Evolutionary conservation across 2,113 vertebrate species (phyloP).

Genomic region (Sylvilagus bachmani): DNA sequence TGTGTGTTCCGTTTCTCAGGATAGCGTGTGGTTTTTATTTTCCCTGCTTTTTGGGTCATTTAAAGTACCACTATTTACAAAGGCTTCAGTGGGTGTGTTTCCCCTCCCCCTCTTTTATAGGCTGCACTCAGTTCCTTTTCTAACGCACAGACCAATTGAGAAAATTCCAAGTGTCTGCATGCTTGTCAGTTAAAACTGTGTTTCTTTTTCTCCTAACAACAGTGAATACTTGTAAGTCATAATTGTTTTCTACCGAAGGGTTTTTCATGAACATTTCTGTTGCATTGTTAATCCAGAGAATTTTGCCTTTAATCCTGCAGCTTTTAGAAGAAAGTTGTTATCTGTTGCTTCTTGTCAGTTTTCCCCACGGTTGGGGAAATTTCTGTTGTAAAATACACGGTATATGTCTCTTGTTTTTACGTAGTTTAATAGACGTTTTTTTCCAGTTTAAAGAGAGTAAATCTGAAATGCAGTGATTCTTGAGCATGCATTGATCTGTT

Average conservation of each 20-base stretch:
- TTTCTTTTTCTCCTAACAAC: neutral
- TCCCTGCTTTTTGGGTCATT: constrained; percentile 43
- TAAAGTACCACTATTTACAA: constrained; percentile 72
- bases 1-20: constrained; percentile 45
- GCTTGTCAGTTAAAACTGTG: constrained; percentile 51
- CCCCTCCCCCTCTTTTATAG: constrained; percentile 47
- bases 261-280: constrained; percentile 59
- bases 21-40: constrained; percentile 49
- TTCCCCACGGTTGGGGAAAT: constrained; percentile 49
- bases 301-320: constrained; percentile 52
- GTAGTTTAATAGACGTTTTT: neutral
- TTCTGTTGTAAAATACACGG: neutral
- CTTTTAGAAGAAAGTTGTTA: constrained; percentile 42
- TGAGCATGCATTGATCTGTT: constrained; percentile 56
- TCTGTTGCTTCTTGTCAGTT: constrained; percentile 24
- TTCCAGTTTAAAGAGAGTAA: constrained; percentile 4
- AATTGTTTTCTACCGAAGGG: constrained; percentile 23
- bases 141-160: constrained; percentile 62
- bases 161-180: constrained; percentile 68
- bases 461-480: constrained; percentile 30
- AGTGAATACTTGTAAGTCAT: constrained; percentile 58
- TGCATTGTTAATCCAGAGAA: constrained; percentile 48
- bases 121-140: constrained; percentile 73
- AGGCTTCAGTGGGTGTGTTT: constrained; percentile 70
- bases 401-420: constrained; percentile 23